Conservation (phyloP, 53 echinoderm and acorn worm genomes). For the Antedon mediterranea region DNA sequence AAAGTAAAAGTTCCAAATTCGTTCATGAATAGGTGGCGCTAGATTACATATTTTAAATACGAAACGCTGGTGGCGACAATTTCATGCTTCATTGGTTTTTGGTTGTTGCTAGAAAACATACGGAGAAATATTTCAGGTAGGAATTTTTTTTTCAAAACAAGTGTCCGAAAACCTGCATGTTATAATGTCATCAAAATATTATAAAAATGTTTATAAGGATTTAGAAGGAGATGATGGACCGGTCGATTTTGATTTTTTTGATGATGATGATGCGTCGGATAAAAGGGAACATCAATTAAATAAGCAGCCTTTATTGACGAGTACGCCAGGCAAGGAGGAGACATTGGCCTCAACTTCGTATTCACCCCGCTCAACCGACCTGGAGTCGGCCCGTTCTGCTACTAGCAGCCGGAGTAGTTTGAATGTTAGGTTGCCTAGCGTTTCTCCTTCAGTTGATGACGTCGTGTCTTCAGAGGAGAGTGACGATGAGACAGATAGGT, state of each 20-base stretch:
- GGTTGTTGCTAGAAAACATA: too few relatives aligned
- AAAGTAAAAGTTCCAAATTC: too few relatives aligned
- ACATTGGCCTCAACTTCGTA: constrained; percentile 11
- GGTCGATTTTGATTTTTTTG: constrained; percentile 85
- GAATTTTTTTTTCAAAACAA: background rate
- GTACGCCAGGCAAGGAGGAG: constrained; percentile 10
- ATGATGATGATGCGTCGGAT: constrained; percentile 25
- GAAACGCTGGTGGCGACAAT: too few relatives aligned
- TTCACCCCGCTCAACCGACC: constrained; percentile 10
- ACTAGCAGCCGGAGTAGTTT: constrained; percentile 60
- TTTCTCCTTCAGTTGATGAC: constrained; percentile 20
- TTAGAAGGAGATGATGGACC: constrained; percentile 31
- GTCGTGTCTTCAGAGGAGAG: background rate
- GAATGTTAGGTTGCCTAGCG: constrained; percentile 49
- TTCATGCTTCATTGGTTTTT: too few relatives aligned
- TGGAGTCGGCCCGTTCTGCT: constrained; percentile 34
- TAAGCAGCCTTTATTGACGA: background rate
- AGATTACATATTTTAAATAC: background rate
- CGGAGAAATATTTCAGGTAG: too few relatives aligned
- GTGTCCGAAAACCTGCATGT: background rate
- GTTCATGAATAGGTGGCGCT: too few relatives aligned
- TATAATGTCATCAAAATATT: background rate
- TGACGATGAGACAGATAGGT: background rate
- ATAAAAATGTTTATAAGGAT: constrained; percentile 7
- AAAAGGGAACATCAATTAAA: constrained; percentile 13